A percentile compares a stretch with the other conserved stretches of the same genome.
These are phyloP conservation scores for Vireo altiloquus DNA, from an alignment of 2,113 vertebrate genomes.

Conservation along the genomic window DNA sequence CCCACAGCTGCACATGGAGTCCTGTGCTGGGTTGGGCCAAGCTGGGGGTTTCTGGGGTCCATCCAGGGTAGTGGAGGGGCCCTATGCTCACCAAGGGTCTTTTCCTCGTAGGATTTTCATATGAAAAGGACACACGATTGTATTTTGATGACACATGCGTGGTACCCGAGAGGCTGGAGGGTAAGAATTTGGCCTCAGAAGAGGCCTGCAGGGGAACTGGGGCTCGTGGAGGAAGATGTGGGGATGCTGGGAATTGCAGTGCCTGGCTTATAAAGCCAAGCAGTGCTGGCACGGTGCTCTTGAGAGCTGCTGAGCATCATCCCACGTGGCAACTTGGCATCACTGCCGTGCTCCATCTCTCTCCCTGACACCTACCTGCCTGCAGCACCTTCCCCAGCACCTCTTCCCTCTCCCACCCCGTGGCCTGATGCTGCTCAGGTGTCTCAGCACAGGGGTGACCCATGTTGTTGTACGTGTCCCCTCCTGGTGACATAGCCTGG, in stretches of 20 bases:
- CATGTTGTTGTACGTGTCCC: fast-evolving
- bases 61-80: not conserved
- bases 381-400: not conserved
- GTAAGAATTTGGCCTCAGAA: conserved; percentile 60
- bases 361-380: not conserved
- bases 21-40: not conserved
- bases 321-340: fast-evolving
- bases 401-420: not conserved
- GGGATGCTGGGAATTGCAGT: not conserved
- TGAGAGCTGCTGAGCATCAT: not conserved
- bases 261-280: not conserved
- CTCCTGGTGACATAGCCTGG: not conserved
- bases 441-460: fast-evolving
- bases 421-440: not conserved
- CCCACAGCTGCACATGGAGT: fast-evolving
- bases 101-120: conserved; percentile 80
- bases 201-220: not conserved
- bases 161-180: conserved; percentile 91
- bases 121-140: conserved; percentile 87
- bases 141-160: conserved; percentile 95
- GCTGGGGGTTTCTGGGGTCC: not conserved
- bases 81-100: not conserved
- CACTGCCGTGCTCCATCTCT: fast-evolving
- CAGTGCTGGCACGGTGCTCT: fast-evolving
- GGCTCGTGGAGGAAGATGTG: fast-evolving